Evolutionary conservation across 2,888 invertebrate species (phyloP), one percentile per base, ranked within the genome.

Genomic region (Gibbula magus): DNA sequence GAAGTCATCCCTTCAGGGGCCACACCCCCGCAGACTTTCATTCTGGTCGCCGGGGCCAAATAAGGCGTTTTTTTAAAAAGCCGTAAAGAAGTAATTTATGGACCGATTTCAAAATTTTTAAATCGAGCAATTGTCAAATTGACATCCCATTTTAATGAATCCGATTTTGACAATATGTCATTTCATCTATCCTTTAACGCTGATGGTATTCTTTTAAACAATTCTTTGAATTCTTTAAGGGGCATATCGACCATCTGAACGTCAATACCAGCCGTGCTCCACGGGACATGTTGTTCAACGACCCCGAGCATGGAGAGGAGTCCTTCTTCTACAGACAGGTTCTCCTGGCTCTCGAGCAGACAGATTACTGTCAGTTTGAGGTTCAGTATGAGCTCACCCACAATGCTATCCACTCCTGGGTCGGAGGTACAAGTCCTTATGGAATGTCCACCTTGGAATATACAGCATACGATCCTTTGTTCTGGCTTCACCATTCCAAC

Each of bases 401-500:
- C 78, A 84, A 82, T 66, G 79, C 80, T 54, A 78, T 84, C 75
- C 83, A 83, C 77, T 83, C 75, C 51, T 83, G 80, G 79, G 75
- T 77, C 0, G 83, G 79, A 29, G 79, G 83, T 22, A 18, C 20
- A 39, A 77, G 75, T 20, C 81, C 74, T 4, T 79, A 78, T 51
- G 79, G 79, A 32, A 82, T 82, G 82, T 82, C 82, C 20, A 78
- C 82, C 13, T 79, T 85, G n/a, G 82, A 84, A 80, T 85, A 79
- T 79, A 78, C 85, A 0, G 78, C 85, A 16, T 85, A 84, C 75
- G 85, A 85, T 52, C 85, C 85, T 0, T n/a, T 83, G 39, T 85
- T 85, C 82, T 83, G 80, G 79, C 82, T 85, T 75, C 85, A 85
- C 56, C 84, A 85, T 77, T 79, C 82, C 61, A 79, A 81, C 77